These are phyloP conservation scores for Limenitis camilla DNA, from an alignment of 2,888 invertebrate genomes.

Conservation along the genomic window DNA sequence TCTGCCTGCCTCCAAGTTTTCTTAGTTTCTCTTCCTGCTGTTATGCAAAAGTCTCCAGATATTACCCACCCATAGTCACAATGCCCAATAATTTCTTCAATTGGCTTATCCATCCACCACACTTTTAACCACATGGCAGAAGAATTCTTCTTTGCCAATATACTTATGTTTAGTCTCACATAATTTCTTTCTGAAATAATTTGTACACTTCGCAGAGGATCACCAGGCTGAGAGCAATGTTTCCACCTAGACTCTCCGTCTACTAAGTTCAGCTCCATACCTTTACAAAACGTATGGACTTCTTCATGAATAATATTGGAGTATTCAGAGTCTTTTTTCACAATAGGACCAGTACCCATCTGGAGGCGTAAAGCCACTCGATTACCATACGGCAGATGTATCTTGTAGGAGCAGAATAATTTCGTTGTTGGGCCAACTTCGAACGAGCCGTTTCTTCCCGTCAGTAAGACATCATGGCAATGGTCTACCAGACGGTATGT, in stretches of 20 bases:
- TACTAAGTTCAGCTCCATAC: slow-evolving; percentile 73
- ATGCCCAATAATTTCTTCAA: slow-evolving; percentile 76
- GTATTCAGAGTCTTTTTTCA: slow-evolving; percentile 44
- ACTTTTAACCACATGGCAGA: slow-evolving; percentile 74
- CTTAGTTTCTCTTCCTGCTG: slow-evolving; percentile 73
- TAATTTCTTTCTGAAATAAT: slow-evolving; percentile 75
- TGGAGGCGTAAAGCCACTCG: slow-evolving; percentile 77
- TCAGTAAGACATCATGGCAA: slow-evolving; percentile 81
- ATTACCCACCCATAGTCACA: slow-evolving; percentile 84
- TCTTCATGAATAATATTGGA: slow-evolving; percentile 58
- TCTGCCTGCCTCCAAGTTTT: slow-evolving; percentile 81
- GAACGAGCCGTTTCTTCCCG: slow-evolving; percentile 78
- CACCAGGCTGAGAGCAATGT: slow-evolving; percentile 76
- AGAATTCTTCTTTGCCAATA: slow-evolving; percentile 52
- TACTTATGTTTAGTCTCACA: slow-evolving; percentile 65
- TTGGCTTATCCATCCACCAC: slow-evolving; percentile 77
- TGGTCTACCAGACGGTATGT: slow-evolving; percentile 80
- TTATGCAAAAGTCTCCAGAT: slow-evolving; percentile 78
- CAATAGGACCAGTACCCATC: slow-evolving; percentile 67
- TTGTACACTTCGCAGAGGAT: slow-evolving; percentile 73
- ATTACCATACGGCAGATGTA: slow-evolving; percentile 82
- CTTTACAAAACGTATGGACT: slow-evolving; percentile 61
- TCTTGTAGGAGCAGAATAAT: slow-evolving; percentile 79
- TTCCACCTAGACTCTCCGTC: slow-evolving; percentile 75
- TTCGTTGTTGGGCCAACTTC: slow-evolving; percentile 76